Base-by-base conservation (phyloP, 2,797 vertebrate species). In the Xenops minutus region DNA sequence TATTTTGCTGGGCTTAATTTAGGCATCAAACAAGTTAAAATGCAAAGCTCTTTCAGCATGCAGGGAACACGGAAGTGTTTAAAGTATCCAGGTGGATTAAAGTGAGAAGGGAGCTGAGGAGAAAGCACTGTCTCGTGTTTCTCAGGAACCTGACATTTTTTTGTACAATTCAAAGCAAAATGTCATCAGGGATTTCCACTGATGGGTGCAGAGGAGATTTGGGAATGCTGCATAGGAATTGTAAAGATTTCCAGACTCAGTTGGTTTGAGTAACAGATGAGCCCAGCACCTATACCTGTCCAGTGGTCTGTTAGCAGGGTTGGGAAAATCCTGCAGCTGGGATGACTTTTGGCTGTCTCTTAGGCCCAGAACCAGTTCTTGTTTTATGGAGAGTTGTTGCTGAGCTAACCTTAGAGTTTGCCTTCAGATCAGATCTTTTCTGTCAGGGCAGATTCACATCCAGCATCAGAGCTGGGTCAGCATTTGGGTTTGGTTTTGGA, bases 1-100 rank as follows among this genome's bases (percentile, higher is more conserved):
- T 92, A 86, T 88, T 96, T 94, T 88, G 15, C 63, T 93, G 52
- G 44, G 80, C 63, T 92, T 94, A 93, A 93, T 94, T 92, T 89
- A 94, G 74, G 58, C 66, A 90, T 67, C 43, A 80, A 91, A 58
- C 43, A 88, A 94, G 67, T 89, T 93, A 86, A 93, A 95, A 93
- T 76, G 68, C 71, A 94, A 59, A 85, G 36, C 37, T 94, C 46
- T 84, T 94, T 92, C 48, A 66, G 46, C 72, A 41, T 29, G 62
- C 58, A 87, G 55, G 54, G 49, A 82, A 68, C 82, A 78, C 64
- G 62, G 72, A 76, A 93, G 63, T 85, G 63, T 71, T 92, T 61
- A 21, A 88, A 83, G 86, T 68, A 77, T 82, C 49, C 51, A 95
- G 58, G 68, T 48, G 92, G 81, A 92, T 91, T 67, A 83, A 92